Percentiles rank a stretch among this genome's conserved stretches.
Evolutionary conservation across 2,888 invertebrate genomes (phyloP).

Genomic region (Tetropium fuscum): DNA sequence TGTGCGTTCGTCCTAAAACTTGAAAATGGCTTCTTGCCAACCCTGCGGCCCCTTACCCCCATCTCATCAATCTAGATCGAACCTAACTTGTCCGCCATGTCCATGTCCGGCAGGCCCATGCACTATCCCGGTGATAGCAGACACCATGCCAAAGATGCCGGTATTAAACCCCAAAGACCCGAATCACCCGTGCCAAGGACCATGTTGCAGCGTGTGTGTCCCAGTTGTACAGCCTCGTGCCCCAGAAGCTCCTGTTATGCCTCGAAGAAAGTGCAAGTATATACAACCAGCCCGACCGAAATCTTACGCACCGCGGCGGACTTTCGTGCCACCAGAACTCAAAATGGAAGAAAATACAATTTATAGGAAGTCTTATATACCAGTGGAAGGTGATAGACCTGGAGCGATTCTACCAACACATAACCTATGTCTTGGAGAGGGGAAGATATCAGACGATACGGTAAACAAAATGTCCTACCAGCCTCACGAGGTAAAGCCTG

Average conservation of each 20-base stretch:
- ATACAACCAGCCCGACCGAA: constrained; percentile 71
- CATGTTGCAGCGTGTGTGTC: constrained; percentile 54
- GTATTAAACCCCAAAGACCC: constrained; percentile 54
- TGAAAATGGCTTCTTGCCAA: constrained; percentile 52
- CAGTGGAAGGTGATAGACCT: constrained; percentile 63
- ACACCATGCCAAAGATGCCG: constrained; percentile 49
- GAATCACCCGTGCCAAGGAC: constrained; percentile 31
- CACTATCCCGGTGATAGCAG: constrained; percentile 53
- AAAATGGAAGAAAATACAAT: constrained; percentile 74
- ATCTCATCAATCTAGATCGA: constrained; percentile 35
- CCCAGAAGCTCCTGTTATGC: constrained; percentile 46
- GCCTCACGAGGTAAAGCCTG: constrained; percentile 70
- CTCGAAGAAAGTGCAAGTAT: constrained; percentile 59
- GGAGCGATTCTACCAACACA: constrained; percentile 60
- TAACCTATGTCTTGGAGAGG: constrained; percentile 64
- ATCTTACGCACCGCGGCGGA: constrained; percentile 70
- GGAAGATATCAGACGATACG: constrained; percentile 67
- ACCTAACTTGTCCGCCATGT: constrained; percentile 42
- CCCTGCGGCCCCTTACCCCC: constrained; percentile 48
- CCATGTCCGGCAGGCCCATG: constrained; percentile 43
- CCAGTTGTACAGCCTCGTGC: constrained; percentile 45
- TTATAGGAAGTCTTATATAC: constrained; percentile 75
- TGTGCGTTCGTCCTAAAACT: constrained; percentile 7
- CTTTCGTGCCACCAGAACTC: constrained; percentile 71
- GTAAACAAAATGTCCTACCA: constrained; percentile 70